Evolutionary conservation across 1,140 invertebrate genomes (phyloP).

Genomic region (Drosophila rhopaloa): DNA sequence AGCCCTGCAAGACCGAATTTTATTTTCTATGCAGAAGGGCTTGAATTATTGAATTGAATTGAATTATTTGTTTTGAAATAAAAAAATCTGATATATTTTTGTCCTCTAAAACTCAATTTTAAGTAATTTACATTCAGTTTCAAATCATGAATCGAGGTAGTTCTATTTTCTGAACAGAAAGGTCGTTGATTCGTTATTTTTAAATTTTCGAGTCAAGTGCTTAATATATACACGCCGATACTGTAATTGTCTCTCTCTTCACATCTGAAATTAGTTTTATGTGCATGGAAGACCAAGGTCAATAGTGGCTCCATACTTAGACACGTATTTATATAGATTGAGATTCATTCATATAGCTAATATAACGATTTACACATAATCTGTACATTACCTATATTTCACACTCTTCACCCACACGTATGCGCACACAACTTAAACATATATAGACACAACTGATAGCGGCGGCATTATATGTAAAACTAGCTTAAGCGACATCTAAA

Average conservation of each 20-base stretch:
- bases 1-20: too few relatives aligned
- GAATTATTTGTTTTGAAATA: too few relatives aligned
- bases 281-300: conserved; percentile 20
- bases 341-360: conserved; percentile 4
- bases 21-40: too few relatives aligned
- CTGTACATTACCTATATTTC: conserved; percentile 7
- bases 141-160: not conserved
- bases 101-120: not conserved
- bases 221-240: not conserved
- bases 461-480: conserved; percentile 33
- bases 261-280: not conserved
- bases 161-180: too few relatives aligned
- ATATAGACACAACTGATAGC: conserved; percentile 11
- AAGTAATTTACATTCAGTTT: not conserved
- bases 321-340: conserved; percentile 8
- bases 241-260: not conserved
- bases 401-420: conserved; percentile 2
- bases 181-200: not conserved
- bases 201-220: not conserved
- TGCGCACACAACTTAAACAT: conserved; percentile 8
- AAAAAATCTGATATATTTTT: too few relatives aligned
- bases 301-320: conserved; percentile 10
- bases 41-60: too few relatives aligned
- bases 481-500: conserved; percentile 32
- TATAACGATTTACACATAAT: conserved; percentile 10